These are phyloP conservation scores for Varanus salvator DNA, from an alignment of 2,113 vertebrate species.

Conservation along the genomic window DNA sequence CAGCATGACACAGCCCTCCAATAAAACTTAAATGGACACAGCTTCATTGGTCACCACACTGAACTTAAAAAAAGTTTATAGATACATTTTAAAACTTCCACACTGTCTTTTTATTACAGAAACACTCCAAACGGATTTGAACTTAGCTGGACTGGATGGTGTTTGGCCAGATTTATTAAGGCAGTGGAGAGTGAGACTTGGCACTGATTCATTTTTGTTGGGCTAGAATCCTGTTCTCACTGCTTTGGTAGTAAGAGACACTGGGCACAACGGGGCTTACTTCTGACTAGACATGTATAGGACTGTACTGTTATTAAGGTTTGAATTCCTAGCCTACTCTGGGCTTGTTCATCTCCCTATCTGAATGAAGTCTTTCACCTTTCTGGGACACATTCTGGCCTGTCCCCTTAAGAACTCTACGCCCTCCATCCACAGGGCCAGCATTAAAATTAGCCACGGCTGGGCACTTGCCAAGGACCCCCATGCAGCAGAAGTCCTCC, in stretches of 20 bases:
- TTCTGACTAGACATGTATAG: not conserved
- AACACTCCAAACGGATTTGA: not conserved
- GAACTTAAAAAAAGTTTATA: not conserved
- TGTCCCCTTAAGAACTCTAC: not conserved
- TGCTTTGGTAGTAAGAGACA: not conserved
- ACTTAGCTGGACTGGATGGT: not conserved
- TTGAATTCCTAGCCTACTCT: not conserved
- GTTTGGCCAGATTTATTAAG: not conserved
- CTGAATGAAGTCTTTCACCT: not conserved
- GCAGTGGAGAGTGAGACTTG: not conserved
- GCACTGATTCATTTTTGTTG: not conserved
- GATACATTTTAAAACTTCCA: not conserved
- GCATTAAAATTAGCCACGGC: no score
- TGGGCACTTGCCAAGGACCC: no score
- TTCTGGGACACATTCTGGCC: not conserved
- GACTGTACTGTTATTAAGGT: not conserved
- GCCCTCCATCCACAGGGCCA: not conserved
- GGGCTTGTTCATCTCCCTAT: no score
- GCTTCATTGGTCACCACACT: conserved; percentile 21
- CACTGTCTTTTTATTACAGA: not conserved
- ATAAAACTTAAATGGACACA: conserved; percentile 4
- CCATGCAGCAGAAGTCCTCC: no score
- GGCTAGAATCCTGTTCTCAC: not conserved
- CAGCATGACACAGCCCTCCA: not conserved
- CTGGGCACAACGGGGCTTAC: not conserved